These are phyloP conservation scores for Botrylloides violaceus DNA, from an alignment of 23 tunicate species.

Conservation along the genomic window DNA sequence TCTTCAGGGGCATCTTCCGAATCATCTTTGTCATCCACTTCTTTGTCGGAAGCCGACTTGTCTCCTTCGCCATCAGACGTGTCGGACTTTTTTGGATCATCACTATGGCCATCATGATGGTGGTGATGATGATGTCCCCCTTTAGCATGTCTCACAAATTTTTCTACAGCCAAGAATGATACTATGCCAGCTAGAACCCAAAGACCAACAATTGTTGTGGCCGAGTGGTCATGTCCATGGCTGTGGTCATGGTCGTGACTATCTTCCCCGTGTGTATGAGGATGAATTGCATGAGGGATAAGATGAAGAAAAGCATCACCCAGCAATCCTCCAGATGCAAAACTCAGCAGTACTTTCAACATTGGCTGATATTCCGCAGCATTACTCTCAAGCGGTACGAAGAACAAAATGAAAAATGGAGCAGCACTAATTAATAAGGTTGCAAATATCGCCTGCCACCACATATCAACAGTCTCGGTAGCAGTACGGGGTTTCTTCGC, in stretches of 20 bases:
- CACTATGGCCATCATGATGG: slow-evolving; percentile 20
- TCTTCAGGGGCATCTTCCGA: slow-evolving; percentile 6
- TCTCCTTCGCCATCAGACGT: neutral
- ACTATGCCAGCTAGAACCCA: slow-evolving; percentile 92
- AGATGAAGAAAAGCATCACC: slow-evolving; percentile 97
- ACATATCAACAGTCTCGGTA: slow-evolving; percentile 70
- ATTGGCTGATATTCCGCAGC: slow-evolving; percentile 82
- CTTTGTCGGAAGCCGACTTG: neutral
- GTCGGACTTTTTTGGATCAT: slow-evolving; percentile 13
- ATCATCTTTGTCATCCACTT: neutral
- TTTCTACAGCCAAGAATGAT: slow-evolving; percentile 72
- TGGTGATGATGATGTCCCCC: slow-evolving; percentile 65
- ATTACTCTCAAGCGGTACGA: slow-evolving; percentile 92
- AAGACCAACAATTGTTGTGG: slow-evolving; percentile 71
- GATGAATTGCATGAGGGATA: slow-evolving; percentile 96
- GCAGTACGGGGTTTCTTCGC: slow-evolving; percentile 35
- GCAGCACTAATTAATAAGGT: slow-evolving; percentile 82
- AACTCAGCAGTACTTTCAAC: slow-evolving; percentile 76
- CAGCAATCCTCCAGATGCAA: slow-evolving; percentile 96
- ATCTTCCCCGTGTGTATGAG: slow-evolving; percentile 70
- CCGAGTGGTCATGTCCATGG: slow-evolving; percentile 79
- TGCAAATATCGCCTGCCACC: slow-evolving; percentile 90
- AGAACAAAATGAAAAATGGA: slow-evolving; percentile 78
- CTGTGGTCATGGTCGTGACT: slow-evolving; percentile 55
- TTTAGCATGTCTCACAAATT: slow-evolving; percentile 85